These are phyloP conservation scores for Anhinga rufa DNA, from an alignment of 2,113 vertebrate species.

Conservation along the genomic window DNA sequence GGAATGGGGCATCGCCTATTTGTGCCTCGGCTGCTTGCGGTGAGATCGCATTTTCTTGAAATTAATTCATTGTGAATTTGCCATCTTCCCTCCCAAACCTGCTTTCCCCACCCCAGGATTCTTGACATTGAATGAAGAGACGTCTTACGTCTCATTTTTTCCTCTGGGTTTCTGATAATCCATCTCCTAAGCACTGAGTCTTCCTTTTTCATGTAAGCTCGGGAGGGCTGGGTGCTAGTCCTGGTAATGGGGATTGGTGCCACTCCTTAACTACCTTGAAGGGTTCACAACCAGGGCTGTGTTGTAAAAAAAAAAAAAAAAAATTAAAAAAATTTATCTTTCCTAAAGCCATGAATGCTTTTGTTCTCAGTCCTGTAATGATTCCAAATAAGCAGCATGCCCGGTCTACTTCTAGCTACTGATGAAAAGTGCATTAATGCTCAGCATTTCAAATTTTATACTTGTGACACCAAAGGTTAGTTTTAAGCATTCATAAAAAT, in stretches of 20 bases:
- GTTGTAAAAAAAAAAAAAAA: not conserved
- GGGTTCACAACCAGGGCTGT: not conserved
- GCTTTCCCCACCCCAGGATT: not conserved
- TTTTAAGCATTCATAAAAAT: not conserved
- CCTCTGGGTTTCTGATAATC: not conserved
- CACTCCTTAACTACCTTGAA: slow-evolving; percentile 58
- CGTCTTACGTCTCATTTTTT: not conserved
- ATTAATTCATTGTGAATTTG: slow-evolving; percentile 28
- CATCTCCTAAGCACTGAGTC: not conserved
- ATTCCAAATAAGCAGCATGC: not conserved
- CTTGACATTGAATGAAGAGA: not conserved
- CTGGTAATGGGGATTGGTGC: not conserved
- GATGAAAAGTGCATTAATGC: not conserved
- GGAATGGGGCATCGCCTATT: slow-evolving; percentile 99
- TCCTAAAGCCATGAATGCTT: slow-evolving; percentile 8
- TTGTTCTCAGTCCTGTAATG: not conserved
- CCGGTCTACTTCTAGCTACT: not conserved
- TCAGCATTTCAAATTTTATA: not conserved
- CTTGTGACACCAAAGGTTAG: not conserved
- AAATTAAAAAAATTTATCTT: too few relatives aligned
- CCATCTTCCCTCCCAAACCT: not conserved
- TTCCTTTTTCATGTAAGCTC: not conserved
- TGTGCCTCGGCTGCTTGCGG: slow-evolving; percentile 95
- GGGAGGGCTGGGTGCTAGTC: not conserved
- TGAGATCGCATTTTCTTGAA: slow-evolving; percentile 79